These are phyloP conservation scores for Trachelus stipa DNA, from an alignment of 2,888 invertebrate species.

Conservation along the genomic window DNA sequence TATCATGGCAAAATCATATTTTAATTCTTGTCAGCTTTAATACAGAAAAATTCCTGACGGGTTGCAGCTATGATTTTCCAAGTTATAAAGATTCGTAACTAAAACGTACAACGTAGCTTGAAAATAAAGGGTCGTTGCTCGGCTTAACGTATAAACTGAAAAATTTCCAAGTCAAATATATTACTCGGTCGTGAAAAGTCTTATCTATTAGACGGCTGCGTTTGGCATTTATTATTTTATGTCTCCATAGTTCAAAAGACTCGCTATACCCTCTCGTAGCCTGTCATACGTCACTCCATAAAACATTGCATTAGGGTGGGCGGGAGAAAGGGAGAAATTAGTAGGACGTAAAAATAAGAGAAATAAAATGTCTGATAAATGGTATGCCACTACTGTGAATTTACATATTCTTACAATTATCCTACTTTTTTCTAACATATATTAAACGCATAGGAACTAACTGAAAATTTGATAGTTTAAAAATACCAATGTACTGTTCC, in stretches of 20 bases:
- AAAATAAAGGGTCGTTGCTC: not conserved
- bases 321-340: constrained; percentile 12
- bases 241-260: not conserved
- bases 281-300: not conserved
- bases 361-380: constrained; percentile 17
- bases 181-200: not conserved
- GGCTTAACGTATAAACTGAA: not conserved
- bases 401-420: not conserved
- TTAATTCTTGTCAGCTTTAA: not conserved
- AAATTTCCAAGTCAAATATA: constrained; percentile 16
- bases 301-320: not conserved
- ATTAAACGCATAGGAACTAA: not conserved
- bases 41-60: not conserved
- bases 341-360: constrained; percentile 6
- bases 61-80: not conserved
- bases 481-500: too few relatives aligned
- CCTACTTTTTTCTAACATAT: not conserved
- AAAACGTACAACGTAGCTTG: not conserved
- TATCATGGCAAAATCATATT: not conserved
- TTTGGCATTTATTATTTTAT: not conserved
- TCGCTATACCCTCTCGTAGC: not conserved
- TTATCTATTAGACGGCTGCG: not conserved
- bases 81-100: not conserved
- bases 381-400: not conserved
- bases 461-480: not conserved